Conservation (phyloP, 2,888 invertebrate genomes). For the Pollenia labialis region DNA sequence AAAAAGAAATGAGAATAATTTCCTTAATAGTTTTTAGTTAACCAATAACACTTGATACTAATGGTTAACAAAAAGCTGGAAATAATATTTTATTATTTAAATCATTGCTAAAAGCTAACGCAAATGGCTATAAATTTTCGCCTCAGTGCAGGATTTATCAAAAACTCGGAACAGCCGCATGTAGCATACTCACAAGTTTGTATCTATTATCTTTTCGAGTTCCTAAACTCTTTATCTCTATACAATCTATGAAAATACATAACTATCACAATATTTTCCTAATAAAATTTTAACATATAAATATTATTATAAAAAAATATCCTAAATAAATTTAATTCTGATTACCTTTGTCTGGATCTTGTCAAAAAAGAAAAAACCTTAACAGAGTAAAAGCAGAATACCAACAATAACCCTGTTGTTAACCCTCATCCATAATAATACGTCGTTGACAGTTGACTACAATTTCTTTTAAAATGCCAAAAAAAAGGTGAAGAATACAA, state of each 20-base stretch:
- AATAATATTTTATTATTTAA: too few species aligned
- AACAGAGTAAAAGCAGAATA: constrained; percentile 8
- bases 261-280: neutral
- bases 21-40: too few species aligned
- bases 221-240: neutral
- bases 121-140: too few species aligned
- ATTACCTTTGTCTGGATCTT: constrained; percentile 69
- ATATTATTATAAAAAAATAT: constrained; percentile 28
- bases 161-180: too few species aligned
- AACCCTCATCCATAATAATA: constrained; percentile 82
- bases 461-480: constrained; percentile 57
- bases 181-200: too few species aligned
- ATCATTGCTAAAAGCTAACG: too few species aligned
- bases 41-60: too few species aligned
- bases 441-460: constrained; percentile 81
- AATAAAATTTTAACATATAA: constrained; percentile 35
- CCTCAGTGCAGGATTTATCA: too few species aligned
- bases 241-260: neutral
- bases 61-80: too few species aligned
- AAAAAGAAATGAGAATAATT: too few species aligned
- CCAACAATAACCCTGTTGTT: constrained; percentile 76
- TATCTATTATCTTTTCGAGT: neutral
- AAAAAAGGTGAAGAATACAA: constrained; percentile 58
- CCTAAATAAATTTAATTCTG: constrained; percentile 68
- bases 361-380: constrained; percentile 22